Percentiles rank a stretch among this genome's conserved stretches.
Conservation (phyloP, 2,797 vertebrate species). For the Rhinogobio ventralis region DNA sequence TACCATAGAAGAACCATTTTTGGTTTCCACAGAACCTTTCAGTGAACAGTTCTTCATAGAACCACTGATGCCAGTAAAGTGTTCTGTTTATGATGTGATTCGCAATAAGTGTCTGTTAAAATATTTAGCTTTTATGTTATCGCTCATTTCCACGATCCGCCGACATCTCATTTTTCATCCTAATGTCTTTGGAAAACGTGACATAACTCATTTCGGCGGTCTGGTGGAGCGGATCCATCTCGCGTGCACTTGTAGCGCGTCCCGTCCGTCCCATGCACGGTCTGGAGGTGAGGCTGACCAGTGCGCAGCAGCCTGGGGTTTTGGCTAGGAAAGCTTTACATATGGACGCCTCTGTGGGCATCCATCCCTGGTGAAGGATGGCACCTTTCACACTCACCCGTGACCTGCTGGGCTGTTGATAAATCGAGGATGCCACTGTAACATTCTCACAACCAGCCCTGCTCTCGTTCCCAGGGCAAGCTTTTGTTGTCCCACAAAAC, state of each 20-base stretch:
- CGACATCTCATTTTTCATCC: constrained; percentile 54
- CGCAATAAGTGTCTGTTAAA: constrained; percentile 62
- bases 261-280: not conserved
- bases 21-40: not conserved
- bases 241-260: constrained; percentile 4
- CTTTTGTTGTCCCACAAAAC: constrained; percentile 32
- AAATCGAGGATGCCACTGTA: constrained; percentile 69
- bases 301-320: constrained; percentile 50
- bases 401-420: constrained; percentile 77
- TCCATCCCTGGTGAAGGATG: constrained; percentile 74
- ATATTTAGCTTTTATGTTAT: constrained; percentile 16
- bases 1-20: not conserved
- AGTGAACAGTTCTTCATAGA: not conserved
- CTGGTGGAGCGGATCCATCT: constrained; percentile 20
- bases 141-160: constrained; percentile 3
- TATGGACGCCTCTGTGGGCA: constrained; percentile 59
- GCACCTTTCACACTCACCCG: constrained; percentile 68
- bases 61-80: not conserved
- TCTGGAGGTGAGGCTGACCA: constrained; percentile 48
- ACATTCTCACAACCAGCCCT: constrained; percentile 40
- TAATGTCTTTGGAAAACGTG: constrained; percentile 38
- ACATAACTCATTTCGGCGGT: constrained; percentile 13
- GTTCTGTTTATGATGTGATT: constrained; percentile 60
- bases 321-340: constrained; percentile 58
- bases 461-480: not conserved